Evolutionary conservation across 1,140 invertebrate species (phyloP).

Genomic region (Phymastichus coffea): DNA sequence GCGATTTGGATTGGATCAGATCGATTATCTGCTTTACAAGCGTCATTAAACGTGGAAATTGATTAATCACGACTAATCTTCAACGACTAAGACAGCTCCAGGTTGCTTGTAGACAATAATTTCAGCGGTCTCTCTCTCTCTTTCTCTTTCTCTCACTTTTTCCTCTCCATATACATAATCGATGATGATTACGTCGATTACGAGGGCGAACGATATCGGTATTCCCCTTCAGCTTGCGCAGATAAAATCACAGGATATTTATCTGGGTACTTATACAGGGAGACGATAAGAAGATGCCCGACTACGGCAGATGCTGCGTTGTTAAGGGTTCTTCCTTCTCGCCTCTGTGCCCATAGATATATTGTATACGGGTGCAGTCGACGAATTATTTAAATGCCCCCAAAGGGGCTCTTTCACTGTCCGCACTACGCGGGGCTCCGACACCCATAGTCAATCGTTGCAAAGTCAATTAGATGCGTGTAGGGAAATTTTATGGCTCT

Average conservation of each 20-base stretch:
- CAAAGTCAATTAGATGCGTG: conserved; percentile 19
- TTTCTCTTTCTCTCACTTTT: not conserved
- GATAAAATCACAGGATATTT: not conserved
- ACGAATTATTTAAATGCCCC: conserved; percentile 27
- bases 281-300: conserved; percentile 1
- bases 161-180: not conserved
- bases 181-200: not conserved
- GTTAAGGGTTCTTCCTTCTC: too few species aligned
- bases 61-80: not conserved
- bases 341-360: not conserved
- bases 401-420: conserved; percentile 21
- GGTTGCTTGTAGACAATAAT: too few species aligned
- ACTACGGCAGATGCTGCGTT: conserved; percentile 11
- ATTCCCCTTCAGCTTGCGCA: too few species aligned
- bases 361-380: conserved; percentile 30
- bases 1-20: too few species aligned
- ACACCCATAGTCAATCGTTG: conserved; percentile 8
- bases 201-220: not conserved
- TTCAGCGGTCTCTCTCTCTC: too few species aligned
- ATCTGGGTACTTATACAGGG: not conserved
- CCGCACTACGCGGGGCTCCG: not conserved
- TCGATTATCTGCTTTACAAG: too few species aligned
- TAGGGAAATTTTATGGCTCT: too few species aligned
- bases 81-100: too few species aligned
- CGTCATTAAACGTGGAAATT: too few species aligned